Percentiles rank a stretch among this genome's conserved stretches.
Conservation (phyloP, 2,113 vertebrate species). For the Ivindomyrus marchei region DNA sequence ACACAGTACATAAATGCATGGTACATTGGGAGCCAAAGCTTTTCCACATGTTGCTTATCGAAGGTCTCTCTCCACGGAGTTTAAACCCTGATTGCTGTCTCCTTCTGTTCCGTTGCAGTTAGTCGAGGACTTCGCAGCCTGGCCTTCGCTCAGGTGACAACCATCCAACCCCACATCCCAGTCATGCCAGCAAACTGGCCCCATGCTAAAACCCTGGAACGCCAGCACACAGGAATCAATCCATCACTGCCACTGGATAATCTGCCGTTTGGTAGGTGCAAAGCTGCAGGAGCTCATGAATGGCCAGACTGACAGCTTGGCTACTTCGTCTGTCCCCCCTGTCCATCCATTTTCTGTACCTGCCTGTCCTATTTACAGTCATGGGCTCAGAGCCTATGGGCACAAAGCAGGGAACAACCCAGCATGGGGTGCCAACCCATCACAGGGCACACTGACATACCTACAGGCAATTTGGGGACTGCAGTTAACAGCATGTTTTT, state of each 20-base stretch:
- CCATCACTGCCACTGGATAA: neutral
- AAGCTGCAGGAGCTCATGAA: neutral
- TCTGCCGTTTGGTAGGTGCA: neutral
- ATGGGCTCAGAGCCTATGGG: too few species aligned
- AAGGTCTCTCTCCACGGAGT: conserved; percentile 52
- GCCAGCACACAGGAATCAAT: neutral
- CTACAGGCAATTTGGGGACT: neutral
- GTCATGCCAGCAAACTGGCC: conserved; percentile 26
- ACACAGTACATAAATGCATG: conserved; percentile 58
- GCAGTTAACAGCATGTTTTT: neutral
- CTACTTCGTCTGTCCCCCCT: neutral
- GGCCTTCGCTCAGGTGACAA: neutral
- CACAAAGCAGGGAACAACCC: too few species aligned
- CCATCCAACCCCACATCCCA: neutral
- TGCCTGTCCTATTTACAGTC: neutral
- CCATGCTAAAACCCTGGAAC: conserved; percentile 15
- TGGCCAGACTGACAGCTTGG: neutral
- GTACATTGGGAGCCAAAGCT: conserved; percentile 61
- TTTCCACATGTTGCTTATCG: conserved; percentile 63
- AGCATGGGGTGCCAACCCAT: neutral
- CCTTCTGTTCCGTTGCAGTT: conserved; percentile 49
- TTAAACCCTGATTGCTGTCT: neutral
- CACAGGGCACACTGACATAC: neutral
- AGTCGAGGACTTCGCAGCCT: conserved; percentile 22
- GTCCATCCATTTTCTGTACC: neutral